A percentile compares a stretch with the other conserved stretches of the same genome.
Evolutionary conservation across 2,797 vertebrate genomes (phyloP).

Genomic region (Lophura swinhoii): DNA sequence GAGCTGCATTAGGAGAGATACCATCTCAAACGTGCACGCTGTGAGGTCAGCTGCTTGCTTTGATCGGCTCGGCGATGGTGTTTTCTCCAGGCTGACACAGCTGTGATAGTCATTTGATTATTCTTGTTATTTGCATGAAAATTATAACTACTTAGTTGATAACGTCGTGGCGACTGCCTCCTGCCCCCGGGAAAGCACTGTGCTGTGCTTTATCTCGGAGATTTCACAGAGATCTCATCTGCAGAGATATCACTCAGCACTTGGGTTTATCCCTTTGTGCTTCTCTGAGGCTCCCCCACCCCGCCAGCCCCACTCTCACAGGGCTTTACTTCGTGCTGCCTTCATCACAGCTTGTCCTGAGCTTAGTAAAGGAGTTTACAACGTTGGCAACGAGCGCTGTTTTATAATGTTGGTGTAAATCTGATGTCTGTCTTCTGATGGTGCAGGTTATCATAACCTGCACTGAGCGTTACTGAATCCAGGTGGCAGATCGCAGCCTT

Average conservation of each 20-base stretch:
- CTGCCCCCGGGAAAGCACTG: background rate
- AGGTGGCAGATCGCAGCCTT: background rate
- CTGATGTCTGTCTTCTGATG: background rate
- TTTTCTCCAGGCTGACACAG: background rate
- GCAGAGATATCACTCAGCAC: background rate
- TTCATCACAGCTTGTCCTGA: background rate
- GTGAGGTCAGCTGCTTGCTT: background rate
- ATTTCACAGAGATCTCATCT: background rate
- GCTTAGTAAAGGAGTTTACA: background rate
- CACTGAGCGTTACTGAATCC: background rate
- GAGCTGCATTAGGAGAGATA: background rate
- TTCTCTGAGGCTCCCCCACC: background rate
- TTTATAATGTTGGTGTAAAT: background rate
- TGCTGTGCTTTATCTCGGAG: background rate
- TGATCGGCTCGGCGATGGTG: background rate
- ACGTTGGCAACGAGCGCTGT: rapidly evolving
- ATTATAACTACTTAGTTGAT: background rate
- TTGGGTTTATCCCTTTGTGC: background rate
- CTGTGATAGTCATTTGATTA: background rate
- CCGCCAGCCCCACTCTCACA: too few relatives aligned
- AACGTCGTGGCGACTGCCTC: background rate
- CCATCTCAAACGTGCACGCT: background rate
- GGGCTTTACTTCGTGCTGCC: rapidly evolving
- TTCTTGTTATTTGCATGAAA: slow-evolving; percentile 35
- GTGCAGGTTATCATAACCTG: background rate